Base-by-base conservation (phyloP, 2,888 invertebrate species). In the Stomorhina lunata region DNA sequence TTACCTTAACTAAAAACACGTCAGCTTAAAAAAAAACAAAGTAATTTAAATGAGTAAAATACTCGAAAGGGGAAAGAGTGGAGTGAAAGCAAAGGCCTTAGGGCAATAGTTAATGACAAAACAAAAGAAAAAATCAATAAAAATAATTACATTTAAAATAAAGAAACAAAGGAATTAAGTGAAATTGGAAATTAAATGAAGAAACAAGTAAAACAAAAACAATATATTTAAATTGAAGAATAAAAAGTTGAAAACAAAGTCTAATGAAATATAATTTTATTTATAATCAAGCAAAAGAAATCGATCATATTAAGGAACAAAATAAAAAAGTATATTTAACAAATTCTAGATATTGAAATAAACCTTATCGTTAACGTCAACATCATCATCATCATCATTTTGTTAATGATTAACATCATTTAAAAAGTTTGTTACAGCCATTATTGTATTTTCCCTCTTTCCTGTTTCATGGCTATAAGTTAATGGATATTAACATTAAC, bases 41-140 rank as follows among this genome's bases (percentile, higher is more conserved):
- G 50, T 79, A 69, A 75, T 82, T 79, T 79, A 59, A 59, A 71
- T 71, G 59, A 71, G 53, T 17, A 55, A 50, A 69, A 63, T 10
- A 37, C 37, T n/a, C 50, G 50, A 80, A 27, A 29, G 32, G 25
- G 50, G 73, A 27, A 29, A 25, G 25, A 53, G 40, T 61, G 34
- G 32, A 29, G 5, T 59, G 32, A 22, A 22, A 29, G 22, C 2
- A 17, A 50, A 15, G 32, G 61, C 65, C 32, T 25, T 22, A 29
- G 7, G 34, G 22, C 2, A 22, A 40, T 50, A 50, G 50, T 73
- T 72, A 17, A 27, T 29, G 25, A 65, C 27, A 57, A n/a, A 71
- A 12, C 9, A 40, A 59, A 6, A 43, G 43, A 53, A 37, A 53
- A 66, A 81, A 69, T 73, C 66, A 68, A 81, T 77, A 77, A 61